Percentiles rank a stretch among this genome's conserved stretches.
Conservation (phyloP, 2,888 invertebrate species). For the Gastracanthus pulcherrimus region DNA sequence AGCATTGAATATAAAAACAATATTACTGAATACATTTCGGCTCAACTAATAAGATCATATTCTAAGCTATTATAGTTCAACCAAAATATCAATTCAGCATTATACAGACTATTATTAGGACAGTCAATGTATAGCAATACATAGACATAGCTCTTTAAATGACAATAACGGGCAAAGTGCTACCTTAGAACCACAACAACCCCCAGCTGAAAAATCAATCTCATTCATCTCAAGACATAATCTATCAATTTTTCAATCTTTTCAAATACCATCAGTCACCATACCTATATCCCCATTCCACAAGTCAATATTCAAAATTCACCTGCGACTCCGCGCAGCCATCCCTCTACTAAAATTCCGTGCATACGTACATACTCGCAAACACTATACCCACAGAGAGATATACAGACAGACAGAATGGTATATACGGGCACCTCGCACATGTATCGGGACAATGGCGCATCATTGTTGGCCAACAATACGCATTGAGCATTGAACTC, state of each 20-base stretch:
- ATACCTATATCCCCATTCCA: not conserved
- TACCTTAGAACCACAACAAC: too few species aligned
- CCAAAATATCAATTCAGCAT: too few species aligned
- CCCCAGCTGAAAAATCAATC: too few species aligned
- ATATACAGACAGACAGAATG: not conserved
- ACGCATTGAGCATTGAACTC: slow-evolving; percentile 66
- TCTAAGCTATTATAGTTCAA: too few species aligned
- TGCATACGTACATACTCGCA: not conserved
- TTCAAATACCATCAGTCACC: slow-evolving; percentile 7
- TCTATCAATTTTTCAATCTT: not conserved
- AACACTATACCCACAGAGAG: slow-evolving; percentile 1
- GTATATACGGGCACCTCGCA: not conserved
- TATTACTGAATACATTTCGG: too few species aligned
- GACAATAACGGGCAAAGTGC: too few species aligned
- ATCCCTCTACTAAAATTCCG: slow-evolving; percentile 2
- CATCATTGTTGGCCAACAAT: slow-evolving; percentile 65
- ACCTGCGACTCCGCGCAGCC: not conserved
- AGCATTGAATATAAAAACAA: too few species aligned
- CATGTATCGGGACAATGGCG: slow-evolving; percentile 59
- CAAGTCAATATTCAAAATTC: slow-evolving; percentile 9
- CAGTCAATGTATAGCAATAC: too few species aligned
- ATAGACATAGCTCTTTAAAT: too few species aligned
- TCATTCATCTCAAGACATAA: not conserved
- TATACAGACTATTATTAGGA: too few species aligned
- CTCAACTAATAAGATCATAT: too few species aligned